A percentile compares a stretch with the other conserved stretches of the same genome.
Conservation (phyloP, 2,888 invertebrate species). For the Drosophila bunnanda region DNA sequence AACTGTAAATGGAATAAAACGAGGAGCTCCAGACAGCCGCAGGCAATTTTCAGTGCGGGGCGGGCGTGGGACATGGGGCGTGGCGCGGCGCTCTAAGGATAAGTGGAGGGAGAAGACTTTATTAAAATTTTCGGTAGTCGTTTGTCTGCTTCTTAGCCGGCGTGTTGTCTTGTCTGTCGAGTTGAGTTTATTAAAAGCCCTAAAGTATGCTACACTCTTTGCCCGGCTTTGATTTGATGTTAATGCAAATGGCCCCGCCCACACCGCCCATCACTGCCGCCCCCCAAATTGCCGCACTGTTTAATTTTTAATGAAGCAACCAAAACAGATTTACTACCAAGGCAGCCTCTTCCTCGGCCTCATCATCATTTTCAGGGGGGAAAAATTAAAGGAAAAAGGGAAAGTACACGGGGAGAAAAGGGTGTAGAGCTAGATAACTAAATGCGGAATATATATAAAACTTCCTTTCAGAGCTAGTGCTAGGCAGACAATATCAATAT, state of each 20-base stretch:
- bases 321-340: slow-evolving; percentile 65
- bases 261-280: slow-evolving; percentile 1
- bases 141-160: slow-evolving; percentile 34
- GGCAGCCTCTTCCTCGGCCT: slow-evolving; percentile 28
- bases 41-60: slow-evolving; percentile 6
- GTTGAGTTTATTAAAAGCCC: slow-evolving; percentile 56
- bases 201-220: slow-evolving; percentile 25
- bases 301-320: slow-evolving; percentile 69
- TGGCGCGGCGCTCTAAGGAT: not conserved
- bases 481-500: too few relatives aligned
- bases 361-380: slow-evolving; percentile 3
- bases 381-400: not conserved
- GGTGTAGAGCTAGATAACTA: not conserved
- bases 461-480: too few relatives aligned
- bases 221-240: slow-evolving; percentile 72
- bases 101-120: slow-evolving; percentile 29
- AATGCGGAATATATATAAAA: not conserved
- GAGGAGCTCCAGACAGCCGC: slow-evolving; percentile 41
- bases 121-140: slow-evolving; percentile 52
- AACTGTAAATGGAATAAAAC: slow-evolving; percentile 40
- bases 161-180: slow-evolving; percentile 22
- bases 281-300: slow-evolving; percentile 52
- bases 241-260: slow-evolving; percentile 61
- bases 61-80: not conserved
- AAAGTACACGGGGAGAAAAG: not conserved